phyloP scores from a whole-genome alignment of 2,113 vertebrate species.

The Platysteira castanea region DNA sequence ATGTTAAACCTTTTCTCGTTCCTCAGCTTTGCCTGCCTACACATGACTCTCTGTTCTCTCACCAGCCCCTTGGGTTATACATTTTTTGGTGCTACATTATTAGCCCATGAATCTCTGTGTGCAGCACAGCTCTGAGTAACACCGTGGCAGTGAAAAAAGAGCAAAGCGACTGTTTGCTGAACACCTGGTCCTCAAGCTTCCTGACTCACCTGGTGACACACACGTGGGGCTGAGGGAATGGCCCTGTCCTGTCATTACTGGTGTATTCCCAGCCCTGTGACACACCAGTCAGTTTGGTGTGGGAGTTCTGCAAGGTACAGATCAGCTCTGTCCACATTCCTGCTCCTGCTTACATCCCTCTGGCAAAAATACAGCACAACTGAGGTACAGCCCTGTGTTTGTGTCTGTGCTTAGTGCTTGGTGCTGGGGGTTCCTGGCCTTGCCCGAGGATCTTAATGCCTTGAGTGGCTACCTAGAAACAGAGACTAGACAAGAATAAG shows the following conservation, averaged over 20 bases:
- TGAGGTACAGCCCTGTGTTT: background rate
- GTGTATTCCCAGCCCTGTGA: fast-evolving
- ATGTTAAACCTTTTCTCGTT: background rate
- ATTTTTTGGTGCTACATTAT: background rate
- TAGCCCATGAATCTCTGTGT: background rate
- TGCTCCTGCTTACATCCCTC: background rate
- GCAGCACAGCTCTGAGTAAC: background rate
- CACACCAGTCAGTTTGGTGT: fast-evolving
- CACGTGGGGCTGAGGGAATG: background rate
- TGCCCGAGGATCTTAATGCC: no score
- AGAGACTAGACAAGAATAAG: no score
- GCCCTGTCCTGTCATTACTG: background rate
- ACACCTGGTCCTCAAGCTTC: background rate
- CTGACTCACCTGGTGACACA: background rate
- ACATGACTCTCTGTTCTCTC: background rate
- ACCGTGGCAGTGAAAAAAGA: fast-evolving
- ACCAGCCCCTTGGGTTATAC: background rate
- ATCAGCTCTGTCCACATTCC: background rate
- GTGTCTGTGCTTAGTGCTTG: background rate
- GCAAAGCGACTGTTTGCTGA: background rate
- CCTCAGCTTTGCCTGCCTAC: background rate
- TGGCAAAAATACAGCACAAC: background rate
- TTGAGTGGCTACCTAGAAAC: no score
- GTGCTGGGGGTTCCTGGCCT: background rate
- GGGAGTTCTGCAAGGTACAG: background rate